Evolutionary conservation across 2,888 invertebrate genomes (phyloP).

Genomic region (Apamea sordens): DNA sequence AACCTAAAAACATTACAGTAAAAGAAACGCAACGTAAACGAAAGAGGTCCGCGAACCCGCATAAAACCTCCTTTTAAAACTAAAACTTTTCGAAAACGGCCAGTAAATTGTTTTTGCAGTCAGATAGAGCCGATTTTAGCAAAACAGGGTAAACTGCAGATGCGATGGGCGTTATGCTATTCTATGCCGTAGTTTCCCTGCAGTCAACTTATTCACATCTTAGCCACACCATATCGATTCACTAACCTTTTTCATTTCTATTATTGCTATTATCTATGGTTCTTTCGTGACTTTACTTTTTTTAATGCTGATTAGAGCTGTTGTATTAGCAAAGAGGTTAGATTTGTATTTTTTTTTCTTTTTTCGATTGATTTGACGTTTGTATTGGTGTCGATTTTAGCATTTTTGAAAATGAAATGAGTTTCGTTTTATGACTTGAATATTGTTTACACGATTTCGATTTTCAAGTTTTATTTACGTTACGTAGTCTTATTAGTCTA

Average conservation of each 20-base stretch:
- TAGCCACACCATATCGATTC: conserved; percentile 87
- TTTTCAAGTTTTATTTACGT: conserved; percentile 18
- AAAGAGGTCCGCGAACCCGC: conserved; percentile 40
- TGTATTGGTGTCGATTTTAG: background rate
- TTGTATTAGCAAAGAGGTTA: conserved; percentile 37
- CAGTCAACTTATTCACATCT: conserved; percentile 86
- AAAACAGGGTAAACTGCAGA: conserved; percentile 82
- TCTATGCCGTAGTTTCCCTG: conserved; percentile 88
- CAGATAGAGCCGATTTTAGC: conserved; percentile 71
- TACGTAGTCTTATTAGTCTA: conserved; percentile 24
- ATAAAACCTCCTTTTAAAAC: conserved; percentile 32
- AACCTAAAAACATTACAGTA: conserved; percentile 55
- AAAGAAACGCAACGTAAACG: conserved; percentile 27
- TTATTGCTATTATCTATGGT: conserved; percentile 67
- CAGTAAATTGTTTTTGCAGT: conserved; percentile 64
- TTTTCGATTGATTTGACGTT: conserved; percentile 19
- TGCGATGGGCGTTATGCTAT: conserved; percentile 85
- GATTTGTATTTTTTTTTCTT: conserved; percentile 6
- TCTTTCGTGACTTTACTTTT: conserved; percentile 31
- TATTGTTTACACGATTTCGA: background rate
- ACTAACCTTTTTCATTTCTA: conserved; percentile 76
- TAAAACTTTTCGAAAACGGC: conserved; percentile 49
- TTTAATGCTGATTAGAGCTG: conserved; percentile 20
- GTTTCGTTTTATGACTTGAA: background rate
- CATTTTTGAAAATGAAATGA: conserved; percentile 21